A percentile compares a stretch with the other conserved stretches of the same genome.
Evolutionary conservation across 2,888 invertebrate genomes (phyloP).

Genomic region (Chouioia cunea): DNA sequence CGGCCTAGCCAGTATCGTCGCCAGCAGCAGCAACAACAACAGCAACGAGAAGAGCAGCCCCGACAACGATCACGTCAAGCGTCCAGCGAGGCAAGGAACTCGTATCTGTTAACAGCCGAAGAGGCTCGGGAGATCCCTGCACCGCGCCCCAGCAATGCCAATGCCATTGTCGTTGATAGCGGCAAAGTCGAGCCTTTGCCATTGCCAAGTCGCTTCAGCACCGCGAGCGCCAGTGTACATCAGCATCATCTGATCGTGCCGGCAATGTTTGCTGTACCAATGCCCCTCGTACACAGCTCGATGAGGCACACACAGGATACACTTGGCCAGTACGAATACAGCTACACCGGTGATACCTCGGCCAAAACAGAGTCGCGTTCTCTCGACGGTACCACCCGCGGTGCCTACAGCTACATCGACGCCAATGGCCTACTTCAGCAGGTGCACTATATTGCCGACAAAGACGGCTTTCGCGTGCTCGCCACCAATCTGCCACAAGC

Average conservation of each 20-base stretch:
- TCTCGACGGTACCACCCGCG: slow-evolving; percentile 75
- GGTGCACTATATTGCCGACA: slow-evolving; percentile 76
- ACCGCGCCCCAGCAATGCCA: slow-evolving; percentile 43
- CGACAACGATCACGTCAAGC: no score
- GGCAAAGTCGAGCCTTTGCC: slow-evolving; percentile 47
- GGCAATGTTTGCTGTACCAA: neutral
- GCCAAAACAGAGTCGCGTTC: slow-evolving; percentile 75
- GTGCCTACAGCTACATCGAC: slow-evolving; percentile 79
- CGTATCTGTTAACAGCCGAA: slow-evolving; percentile 54
- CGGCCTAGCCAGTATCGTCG: neutral
- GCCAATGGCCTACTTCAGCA: slow-evolving; percentile 76
- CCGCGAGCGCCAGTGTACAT: no score
- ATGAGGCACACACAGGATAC: slow-evolving; percentile 72
- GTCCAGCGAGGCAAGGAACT: slow-evolving; percentile 48
- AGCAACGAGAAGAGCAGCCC: neutral
- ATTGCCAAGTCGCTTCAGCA: slow-evolving; percentile 45
- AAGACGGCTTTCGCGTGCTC: slow-evolving; percentile 76
- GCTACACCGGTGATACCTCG: slow-evolving; percentile 76
- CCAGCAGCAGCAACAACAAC: neutral
- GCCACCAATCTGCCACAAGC: slow-evolving; percentile 76
- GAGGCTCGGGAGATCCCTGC: slow-evolving; percentile 57
- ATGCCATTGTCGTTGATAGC: slow-evolving; percentile 46
- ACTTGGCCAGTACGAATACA: slow-evolving; percentile 73
- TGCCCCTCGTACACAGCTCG: slow-evolving; percentile 57
- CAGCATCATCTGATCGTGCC: slow-evolving; percentile 33